Percentiles rank a stretch among this genome's conserved stretches.
phyloP scores from a whole-genome alignment of 2,113 vertebrate species.

The Nothocercus julius region DNA sequence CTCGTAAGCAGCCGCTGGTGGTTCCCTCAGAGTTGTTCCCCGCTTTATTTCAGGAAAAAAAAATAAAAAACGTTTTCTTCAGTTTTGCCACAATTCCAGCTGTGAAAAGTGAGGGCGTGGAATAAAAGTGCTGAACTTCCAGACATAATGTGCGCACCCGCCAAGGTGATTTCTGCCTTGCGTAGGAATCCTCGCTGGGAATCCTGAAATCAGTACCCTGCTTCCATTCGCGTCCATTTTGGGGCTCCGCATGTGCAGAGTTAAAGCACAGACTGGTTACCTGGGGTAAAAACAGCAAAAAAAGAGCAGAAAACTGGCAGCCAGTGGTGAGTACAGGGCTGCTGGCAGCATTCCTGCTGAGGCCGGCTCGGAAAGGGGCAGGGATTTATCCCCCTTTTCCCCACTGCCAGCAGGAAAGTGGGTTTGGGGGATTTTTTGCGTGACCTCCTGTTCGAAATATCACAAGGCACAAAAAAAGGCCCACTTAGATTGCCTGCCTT shows the following conservation, averaged over 20 bases:
- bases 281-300: not conserved
- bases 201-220: not conserved
- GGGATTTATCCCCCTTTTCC: not conserved
- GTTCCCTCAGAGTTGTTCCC: too few species aligned
- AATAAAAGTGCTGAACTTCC: not conserved
- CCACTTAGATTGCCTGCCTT: not conserved
- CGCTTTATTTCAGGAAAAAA: not conserved
- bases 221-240: not conserved
- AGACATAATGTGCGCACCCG: not conserved
- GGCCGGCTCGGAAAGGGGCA: not conserved
- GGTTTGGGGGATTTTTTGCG: not conserved
- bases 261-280: not conserved
- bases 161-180: not conserved
- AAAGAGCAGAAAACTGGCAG: not conserved
- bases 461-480: slow-evolving; percentile 2
- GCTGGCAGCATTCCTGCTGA: not conserved
- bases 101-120: slow-evolving; percentile 2
- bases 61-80: slow-evolving; percentile 20
- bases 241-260: not conserved
- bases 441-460: not conserved
- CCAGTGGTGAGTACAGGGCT: not conserved
- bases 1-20: too few species aligned
- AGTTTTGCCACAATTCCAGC: not conserved
- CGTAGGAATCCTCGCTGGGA: slow-evolving; percentile 2
- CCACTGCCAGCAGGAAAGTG: not conserved